Evolutionary conservation across 2,113 vertebrate genomes (phyloP).

Genomic region (Siniperca chuatsi): DNA sequence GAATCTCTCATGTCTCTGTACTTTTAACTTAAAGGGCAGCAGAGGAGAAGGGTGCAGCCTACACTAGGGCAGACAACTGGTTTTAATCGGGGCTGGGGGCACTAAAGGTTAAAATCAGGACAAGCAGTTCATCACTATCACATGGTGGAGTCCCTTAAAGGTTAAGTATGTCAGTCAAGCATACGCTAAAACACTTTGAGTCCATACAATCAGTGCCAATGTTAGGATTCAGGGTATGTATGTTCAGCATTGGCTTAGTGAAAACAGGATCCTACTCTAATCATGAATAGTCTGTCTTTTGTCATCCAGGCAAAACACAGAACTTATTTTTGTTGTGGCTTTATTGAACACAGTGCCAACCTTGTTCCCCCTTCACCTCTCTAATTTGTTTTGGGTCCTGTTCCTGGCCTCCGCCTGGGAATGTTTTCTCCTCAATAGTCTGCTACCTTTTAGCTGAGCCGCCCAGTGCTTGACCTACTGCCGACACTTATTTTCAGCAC

Average conservation of each 20-base stretch:
- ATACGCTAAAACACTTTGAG: background rate
- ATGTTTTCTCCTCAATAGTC: slow-evolving; percentile 80
- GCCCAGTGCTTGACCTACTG: slow-evolving; percentile 83
- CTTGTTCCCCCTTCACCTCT: slow-evolving; percentile 70
- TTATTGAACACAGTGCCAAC: slow-evolving; percentile 75
- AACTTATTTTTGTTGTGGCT: slow-evolving; percentile 67
- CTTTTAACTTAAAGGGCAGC: slow-evolving; percentile 75
- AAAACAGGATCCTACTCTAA: slow-evolving; percentile 33
- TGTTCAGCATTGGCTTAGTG: background rate
- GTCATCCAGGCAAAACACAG: slow-evolving; percentile 54
- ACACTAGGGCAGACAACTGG: slow-evolving; percentile 39
- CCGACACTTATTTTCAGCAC: slow-evolving; percentile 83
- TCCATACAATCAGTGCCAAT: background rate
- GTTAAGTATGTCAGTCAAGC: slow-evolving; percentile 11
- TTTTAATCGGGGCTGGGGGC: slow-evolving; percentile 54
- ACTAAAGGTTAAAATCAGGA: slow-evolving; percentile 53
- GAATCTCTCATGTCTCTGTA: slow-evolving; percentile 64
- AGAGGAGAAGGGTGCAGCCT: slow-evolving; percentile 50
- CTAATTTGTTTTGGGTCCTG: slow-evolving; percentile 85
- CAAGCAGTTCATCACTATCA: slow-evolving; percentile 18
- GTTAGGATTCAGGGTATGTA: background rate
- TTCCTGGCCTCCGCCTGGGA: slow-evolving; percentile 77
- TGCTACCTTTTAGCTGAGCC: slow-evolving; percentile 84
- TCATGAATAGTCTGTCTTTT: slow-evolving; percentile 41
- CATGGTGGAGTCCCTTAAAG: slow-evolving; percentile 9